Conservation (phyloP, 1,140 invertebrate species). For the Asobara japonica region DNA sequence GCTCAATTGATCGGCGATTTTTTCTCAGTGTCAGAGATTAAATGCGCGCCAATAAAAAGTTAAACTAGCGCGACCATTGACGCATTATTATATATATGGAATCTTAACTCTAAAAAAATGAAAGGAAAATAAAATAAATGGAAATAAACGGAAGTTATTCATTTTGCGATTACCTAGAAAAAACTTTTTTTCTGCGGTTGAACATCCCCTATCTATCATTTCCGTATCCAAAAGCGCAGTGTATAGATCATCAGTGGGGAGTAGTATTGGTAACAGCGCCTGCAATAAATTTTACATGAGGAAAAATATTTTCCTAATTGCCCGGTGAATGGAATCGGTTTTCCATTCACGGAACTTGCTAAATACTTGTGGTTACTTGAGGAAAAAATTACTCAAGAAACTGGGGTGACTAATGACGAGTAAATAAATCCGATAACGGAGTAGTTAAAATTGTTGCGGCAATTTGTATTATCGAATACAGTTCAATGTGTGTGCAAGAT, state of each 20-base stretch:
- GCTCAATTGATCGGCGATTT: too few species aligned
- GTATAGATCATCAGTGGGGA: slow-evolving; percentile 47
- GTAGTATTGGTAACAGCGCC: neutral
- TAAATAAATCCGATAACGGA: too few species aligned
- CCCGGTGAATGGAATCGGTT: neutral
- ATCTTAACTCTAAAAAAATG: too few species aligned
- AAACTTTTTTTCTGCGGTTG: slow-evolving; percentile 51
- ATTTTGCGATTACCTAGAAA: slow-evolving; percentile 51
- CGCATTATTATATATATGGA: too few species aligned
- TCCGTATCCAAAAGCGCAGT: slow-evolving; percentile 55
- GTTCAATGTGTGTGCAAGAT: too few species aligned
- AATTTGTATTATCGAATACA: too few species aligned
- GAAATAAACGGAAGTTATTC: too few species aligned
- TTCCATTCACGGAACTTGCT: neutral
- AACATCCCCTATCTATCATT: slow-evolving; percentile 44
- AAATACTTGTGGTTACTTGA: neutral
- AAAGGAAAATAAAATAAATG: too few species aligned
- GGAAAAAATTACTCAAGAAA: neutral
- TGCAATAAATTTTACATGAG: slow-evolving; percentile 14
- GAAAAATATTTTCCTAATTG: neutral
- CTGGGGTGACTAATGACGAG: neutral
- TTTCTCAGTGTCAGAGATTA: too few species aligned
- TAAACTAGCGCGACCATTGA: too few species aligned
- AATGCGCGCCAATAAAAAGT: too few species aligned
- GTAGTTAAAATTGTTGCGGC: too few species aligned